Evolutionary conservation across 1,140 invertebrate species (phyloP), one percentile per base, ranked within the genome.

Genomic region (Ceratina japonica): DNA sequence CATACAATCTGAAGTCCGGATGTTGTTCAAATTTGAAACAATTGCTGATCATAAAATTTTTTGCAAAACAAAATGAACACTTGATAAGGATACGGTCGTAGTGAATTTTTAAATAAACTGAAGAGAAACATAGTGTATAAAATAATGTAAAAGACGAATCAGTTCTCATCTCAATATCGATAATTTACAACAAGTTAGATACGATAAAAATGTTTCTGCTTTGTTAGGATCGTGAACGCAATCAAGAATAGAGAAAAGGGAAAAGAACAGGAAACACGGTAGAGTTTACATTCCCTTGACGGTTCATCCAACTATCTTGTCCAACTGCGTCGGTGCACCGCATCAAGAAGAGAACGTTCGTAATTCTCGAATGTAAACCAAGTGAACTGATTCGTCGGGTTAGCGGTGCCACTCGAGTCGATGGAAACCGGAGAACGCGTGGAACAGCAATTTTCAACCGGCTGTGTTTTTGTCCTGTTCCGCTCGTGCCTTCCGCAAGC

Each of bases 211-310:
- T 44, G 5, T 10, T 44, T 0, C 22, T 15, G 31, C 20, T 61
- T 61, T 58, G n/a, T 58, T 64, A 12, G 52, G 16, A 24, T 37
- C 27, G n/a, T 24, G 10, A 51, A 62, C 20, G 75, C 24, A 56
- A 78, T 52, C 68, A 63, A 52, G 5, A n/a, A 20, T 3, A n/a
- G 5, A 18, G 56, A 27, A 18, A 27, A 8, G 12, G 16, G 49
- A 37, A 20, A 51, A 2, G 37, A 37, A 7, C 37, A 37, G 37
- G 37, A 7, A 37, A n/a, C n/a, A n/a, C 18, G 65, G 62, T 71
- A 62, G 59, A 76, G 82, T 88, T 89, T 87, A 81, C 84, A 87
- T 88, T 89, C 88, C 76, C 76, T 75, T 80, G 77, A 75, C 75
- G 69, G 51, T 18, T n/a, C 18, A 13, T n/a, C 15, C 37, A 18